A percentile compares a stretch with the other conserved stretches of the same genome.
phyloP scores from a whole-genome alignment of 2,888 invertebrate genomes.

The Ophion obscuratus region DNA sequence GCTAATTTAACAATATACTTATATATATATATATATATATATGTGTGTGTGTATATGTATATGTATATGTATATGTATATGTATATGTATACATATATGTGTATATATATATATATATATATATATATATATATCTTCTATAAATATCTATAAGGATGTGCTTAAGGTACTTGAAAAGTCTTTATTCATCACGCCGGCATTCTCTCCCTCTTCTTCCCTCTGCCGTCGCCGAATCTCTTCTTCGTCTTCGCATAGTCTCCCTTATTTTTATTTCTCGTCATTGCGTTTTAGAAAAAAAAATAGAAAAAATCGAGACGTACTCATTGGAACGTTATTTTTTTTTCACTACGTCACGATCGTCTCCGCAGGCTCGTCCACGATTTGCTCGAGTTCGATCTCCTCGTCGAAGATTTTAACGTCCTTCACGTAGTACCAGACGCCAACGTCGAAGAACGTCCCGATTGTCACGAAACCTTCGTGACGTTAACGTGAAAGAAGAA shows the following conservation, averaged over 20 bases:
- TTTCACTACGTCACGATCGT: constrained; percentile 67
- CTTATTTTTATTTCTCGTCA: constrained; percentile 41
- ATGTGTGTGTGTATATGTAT: too few species aligned
- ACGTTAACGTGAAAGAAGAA: constrained; percentile 13
- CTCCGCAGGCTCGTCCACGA: constrained; percentile 80
- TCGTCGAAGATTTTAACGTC: constrained; percentile 89
- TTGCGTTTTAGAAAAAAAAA: constrained; percentile 41
- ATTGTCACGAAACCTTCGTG: constrained; percentile 86
- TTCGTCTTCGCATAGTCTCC: constrained; percentile 38
- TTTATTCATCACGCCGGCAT: constrained; percentile 74
- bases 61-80: background rate
- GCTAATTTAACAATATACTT: constrained; percentile 22
- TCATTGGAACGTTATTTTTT: background rate
- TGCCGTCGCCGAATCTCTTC: constrained; percentile 21
- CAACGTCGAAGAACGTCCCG: constrained; percentile 88
- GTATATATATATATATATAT: background rate
- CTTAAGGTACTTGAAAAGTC: constrained; percentile 82
- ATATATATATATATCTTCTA: constrained; percentile 62
- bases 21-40: constrained; percentile 8
- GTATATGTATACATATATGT: background rate
- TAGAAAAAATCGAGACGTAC: constrained; percentile 19
- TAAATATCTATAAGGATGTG: constrained; percentile 77
- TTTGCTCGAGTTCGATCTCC: constrained; percentile 85
- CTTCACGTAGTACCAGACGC: constrained; percentile 89
- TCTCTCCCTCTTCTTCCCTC: constrained; percentile 46